Percentiles rank a stretch among this genome's conserved stretches.
Evolutionary conservation across 1,140 invertebrate genomes (phyloP).

Genomic region (Hycleus phaleratus): DNA sequence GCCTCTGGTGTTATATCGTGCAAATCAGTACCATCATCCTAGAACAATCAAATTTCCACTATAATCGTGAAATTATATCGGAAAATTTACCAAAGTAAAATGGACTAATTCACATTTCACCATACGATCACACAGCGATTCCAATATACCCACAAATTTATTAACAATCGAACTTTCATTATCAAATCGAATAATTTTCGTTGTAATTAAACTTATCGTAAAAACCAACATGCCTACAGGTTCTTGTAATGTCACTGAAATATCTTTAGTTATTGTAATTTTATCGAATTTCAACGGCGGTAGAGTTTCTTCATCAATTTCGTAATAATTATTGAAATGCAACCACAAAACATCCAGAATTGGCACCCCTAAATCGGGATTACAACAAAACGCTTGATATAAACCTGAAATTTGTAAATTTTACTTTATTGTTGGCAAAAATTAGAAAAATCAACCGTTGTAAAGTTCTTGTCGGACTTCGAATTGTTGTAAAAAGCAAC

Average conservation of each 20-base stretch:
- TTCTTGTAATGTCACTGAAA: slow-evolving; percentile 40
- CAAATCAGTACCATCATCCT: slow-evolving; percentile 45
- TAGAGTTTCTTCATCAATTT: slow-evolving; percentile 37
- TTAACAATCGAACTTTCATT: slow-evolving; percentile 22
- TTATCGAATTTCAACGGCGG: slow-evolving; percentile 45
- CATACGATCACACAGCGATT: slow-evolving; percentile 32
- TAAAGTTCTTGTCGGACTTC: slow-evolving; percentile 50
- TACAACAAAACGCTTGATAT: slow-evolving; percentile 39
- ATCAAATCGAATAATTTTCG: slow-evolving; percentile 25
- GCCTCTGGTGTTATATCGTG: slow-evolving; percentile 42
- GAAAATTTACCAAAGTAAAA: slow-evolving; percentile 40
- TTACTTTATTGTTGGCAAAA: background rate
- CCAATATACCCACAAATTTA: slow-evolving; percentile 26
- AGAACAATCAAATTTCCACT: slow-evolving; percentile 14
- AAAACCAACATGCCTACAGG: slow-evolving; percentile 36
- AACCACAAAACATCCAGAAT: slow-evolving; percentile 44
- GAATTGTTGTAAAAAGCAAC: slow-evolving; percentile 52
- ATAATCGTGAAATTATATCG: too few relatives aligned
- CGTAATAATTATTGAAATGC: slow-evolving; percentile 44
- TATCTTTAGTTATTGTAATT: slow-evolving; percentile 39
- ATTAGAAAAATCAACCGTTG: slow-evolving; percentile 38
- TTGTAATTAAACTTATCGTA: slow-evolving; percentile 29
- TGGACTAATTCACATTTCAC: slow-evolving; percentile 36
- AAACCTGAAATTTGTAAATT: slow-evolving; percentile 37
- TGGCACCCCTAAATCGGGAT: slow-evolving; percentile 42